phyloP scores from a whole-genome alignment of 1,140 invertebrate species.

The Megalopta genalis region DNA sequence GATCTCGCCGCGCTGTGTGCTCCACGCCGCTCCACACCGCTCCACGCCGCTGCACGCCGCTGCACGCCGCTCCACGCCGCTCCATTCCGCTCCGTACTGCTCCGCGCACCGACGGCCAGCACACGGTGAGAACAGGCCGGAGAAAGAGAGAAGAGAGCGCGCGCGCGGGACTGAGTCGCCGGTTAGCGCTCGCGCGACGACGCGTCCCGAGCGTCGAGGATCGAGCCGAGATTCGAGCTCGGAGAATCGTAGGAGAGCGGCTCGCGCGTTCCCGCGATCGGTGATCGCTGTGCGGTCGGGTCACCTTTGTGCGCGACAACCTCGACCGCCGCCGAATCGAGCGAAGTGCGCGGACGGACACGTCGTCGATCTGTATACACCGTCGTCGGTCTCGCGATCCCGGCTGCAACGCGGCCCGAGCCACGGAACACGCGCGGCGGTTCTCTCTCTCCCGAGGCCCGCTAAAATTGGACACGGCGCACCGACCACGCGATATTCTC shows the following conservation, averaged over 20 bases:
- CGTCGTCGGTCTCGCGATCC: neutral
- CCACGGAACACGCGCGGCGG: neutral
- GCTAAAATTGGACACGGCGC: conserved; percentile 60
- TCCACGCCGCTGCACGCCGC: neutral
- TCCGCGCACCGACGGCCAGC: conserved; percentile 4
- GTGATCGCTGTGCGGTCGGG: neutral
- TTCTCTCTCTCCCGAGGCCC: conserved; percentile 32
- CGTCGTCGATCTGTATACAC: no score
- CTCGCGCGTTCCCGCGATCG: neutral
- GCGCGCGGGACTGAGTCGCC: conserved; percentile 45
- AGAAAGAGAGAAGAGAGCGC: neutral
- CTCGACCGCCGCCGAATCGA: no score
- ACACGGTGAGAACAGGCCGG: conserved; percentile 15
- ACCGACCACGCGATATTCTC: conserved; percentile 32
- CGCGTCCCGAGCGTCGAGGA: conserved; percentile 26
- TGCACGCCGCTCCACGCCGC: neutral
- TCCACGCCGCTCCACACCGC: neutral
- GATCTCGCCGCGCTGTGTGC: conserved; percentile 13
- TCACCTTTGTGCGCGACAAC: no score
- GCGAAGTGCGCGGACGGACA: no score
- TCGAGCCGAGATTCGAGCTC: neutral
- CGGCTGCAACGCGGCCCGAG: conserved; percentile 27
- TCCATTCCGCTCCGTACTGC: neutral
- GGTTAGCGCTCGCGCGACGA: conserved; percentile 34
- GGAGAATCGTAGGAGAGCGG: neutral